Base-by-base conservation (phyloP, 2,797 vertebrate genomes). In the Sebastes glaucus region DNA sequence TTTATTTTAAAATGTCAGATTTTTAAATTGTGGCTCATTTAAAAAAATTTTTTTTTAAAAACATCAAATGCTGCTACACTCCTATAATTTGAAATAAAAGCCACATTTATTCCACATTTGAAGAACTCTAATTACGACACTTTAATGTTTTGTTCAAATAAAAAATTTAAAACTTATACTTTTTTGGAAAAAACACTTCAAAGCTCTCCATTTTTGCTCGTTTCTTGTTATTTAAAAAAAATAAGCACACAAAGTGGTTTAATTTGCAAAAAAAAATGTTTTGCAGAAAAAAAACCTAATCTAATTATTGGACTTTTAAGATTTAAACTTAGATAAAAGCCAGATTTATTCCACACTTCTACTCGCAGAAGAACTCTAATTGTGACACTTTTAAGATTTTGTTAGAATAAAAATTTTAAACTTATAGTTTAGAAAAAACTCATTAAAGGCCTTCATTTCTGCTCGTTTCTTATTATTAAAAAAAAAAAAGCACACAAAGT, bases 281-380 rank as follows among this genome's bases (percentile, higher is more conserved):
- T 55, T 61, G 7, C 6, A 8, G n/a, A 14, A 11, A 11, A 56
- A 67, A 71, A 72, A 7, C 10, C 38, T 10, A 52, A 52, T 42
- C 7, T 67, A 6, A 80, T 81, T 14, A 66, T 46, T 78, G 6
- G 22, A 22, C 38, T 77, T 71, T 52, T 60, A 46, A 74, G 61
- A 28, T 28, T 56, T 38, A 38, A 38, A 14, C 35, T 38, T 14
- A 63, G 22, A 55, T 4, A 28, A 73, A 49, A 70, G 0, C 0
- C 7, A 69, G 7, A 76, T 65, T 68, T 70, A 7, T 46, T 14
- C 5, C 23, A 38, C 20, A 57, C 25, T 49, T 33, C 2, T 2
- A 49, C 23, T 3, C 8, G 7, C 30, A 71, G n/a, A 32, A 23
- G 1, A 18, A 32, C 6, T 14, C 4, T 0, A 14, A 33, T 63